Conservation (phyloP, 1,140 invertebrate genomes). For the Physella acuta region DNA sequence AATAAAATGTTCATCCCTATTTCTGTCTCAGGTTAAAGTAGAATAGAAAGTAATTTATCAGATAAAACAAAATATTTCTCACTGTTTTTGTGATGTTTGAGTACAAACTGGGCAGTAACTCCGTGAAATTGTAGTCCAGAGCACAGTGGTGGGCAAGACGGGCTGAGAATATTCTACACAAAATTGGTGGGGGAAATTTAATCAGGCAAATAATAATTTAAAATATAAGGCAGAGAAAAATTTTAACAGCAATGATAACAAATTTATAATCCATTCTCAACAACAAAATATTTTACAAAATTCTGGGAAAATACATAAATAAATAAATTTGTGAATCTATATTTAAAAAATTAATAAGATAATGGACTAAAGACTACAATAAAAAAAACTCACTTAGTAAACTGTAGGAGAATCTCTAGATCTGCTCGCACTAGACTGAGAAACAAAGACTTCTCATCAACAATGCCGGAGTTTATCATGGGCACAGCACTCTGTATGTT, state of each 20-base stretch:
- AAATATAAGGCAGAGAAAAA: not conserved
- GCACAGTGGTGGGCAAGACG: constrained; percentile 69
- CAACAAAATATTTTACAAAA: too few species aligned
- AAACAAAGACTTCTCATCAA: constrained; percentile 42
- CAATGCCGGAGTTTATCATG: constrained; percentile 38
- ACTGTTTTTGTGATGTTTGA: constrained; percentile 66
- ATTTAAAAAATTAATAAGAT: too few species aligned
- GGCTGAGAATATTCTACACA: constrained; percentile 51
- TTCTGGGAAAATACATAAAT: too few species aligned
- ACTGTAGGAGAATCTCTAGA: constrained; percentile 66
- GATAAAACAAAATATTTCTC: too few species aligned
- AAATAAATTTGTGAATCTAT: too few species aligned
- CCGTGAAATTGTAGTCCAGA: constrained; percentile 70
- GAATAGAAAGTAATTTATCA: too few species aligned
- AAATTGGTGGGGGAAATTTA: constrained; percentile 3
- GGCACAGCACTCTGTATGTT: constrained; percentile 44
- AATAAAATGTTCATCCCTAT: too few species aligned
- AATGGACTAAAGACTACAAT: too few species aligned
- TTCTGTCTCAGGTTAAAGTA: too few species aligned
- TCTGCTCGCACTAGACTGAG: constrained; percentile 58
- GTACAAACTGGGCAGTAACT: constrained; percentile 70
- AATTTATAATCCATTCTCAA: too few species aligned
- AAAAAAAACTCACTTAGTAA: constrained; percentile 65
- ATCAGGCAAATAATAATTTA: constrained; percentile 7
- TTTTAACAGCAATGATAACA: too few species aligned